These are phyloP conservation scores for Leptopilina myrica DNA, from an alignment of 2,888 invertebrate species.

Conservation along the genomic window DNA sequence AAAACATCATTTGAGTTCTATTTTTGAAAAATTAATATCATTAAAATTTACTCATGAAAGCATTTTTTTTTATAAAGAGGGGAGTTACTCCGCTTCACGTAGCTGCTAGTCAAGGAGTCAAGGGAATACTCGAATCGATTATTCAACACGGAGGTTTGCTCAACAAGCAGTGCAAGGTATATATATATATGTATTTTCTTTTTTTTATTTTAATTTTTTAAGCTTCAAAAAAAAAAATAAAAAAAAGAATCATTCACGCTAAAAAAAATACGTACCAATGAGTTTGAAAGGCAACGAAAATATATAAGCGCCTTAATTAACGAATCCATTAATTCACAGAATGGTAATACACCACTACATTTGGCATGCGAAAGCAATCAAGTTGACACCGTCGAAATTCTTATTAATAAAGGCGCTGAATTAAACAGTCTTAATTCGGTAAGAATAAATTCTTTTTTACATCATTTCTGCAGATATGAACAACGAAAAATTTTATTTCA, in stretches of 20 bases:
- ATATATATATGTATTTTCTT: conserved; percentile 58
- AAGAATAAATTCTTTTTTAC: conserved; percentile 64
- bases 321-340: conserved; percentile 74
- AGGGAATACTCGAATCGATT: conserved; percentile 83
- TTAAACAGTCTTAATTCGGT: conserved; percentile 86
- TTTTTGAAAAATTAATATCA: conserved; percentile 30
- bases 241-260: conserved; percentile 5
- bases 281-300: background rate
- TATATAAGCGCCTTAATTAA: conserved; percentile 33
- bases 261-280: background rate
- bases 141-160: conserved; percentile 82
- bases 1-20: background rate
- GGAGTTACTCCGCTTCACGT: conserved; percentile 84
- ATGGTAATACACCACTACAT: conserved; percentile 86
- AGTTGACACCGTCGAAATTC: conserved; percentile 83
- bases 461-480: too few species aligned
- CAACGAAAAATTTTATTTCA: too few species aligned
- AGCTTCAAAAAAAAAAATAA: background rate
- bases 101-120: conserved; percentile 84
- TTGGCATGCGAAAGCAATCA: conserved; percentile 86
- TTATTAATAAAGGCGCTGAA: conserved; percentile 84
- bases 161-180: conserved; percentile 84
- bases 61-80: conserved; percentile 77
- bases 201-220: background rate
- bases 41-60: conserved; percentile 12